Evolutionary conservation across 2,888 invertebrate species (phyloP).

Genomic region (Norana najaformis): DNA sequence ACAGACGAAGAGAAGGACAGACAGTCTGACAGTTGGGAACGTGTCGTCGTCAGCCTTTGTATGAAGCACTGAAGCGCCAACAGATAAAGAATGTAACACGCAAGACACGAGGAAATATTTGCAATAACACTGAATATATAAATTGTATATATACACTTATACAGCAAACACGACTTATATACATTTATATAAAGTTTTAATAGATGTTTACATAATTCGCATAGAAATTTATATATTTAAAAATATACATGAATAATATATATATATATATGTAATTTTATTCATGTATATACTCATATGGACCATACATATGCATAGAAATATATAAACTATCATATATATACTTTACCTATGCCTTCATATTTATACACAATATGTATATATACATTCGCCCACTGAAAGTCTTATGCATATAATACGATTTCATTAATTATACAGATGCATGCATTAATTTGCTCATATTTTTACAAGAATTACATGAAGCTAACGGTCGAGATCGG

Average conservation of each 20-base stretch:
- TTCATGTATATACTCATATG: background rate
- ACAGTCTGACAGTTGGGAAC: background rate
- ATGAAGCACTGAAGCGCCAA: background rate
- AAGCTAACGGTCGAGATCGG: background rate
- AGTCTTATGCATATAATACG: background rate
- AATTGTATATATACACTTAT: background rate
- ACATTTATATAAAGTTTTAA: background rate
- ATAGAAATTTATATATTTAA: background rate
- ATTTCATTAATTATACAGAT: background rate
- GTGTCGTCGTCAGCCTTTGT: slow-evolving; percentile 13
- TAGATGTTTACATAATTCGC: background rate
- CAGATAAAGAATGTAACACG: background rate
- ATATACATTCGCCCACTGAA: background rate
- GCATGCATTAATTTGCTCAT: background rate
- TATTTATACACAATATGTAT: background rate
- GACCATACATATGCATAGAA: background rate
- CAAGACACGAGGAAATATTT: background rate
- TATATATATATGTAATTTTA: too few relatives aligned
- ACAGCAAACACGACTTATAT: background rate
- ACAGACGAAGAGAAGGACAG: background rate
- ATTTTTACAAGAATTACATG: background rate
- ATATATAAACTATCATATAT: background rate
- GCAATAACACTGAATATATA: background rate
- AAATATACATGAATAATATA: slow-evolving; percentile 5
- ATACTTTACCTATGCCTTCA: background rate